Conservation (phyloP, 1,140 invertebrate genomes). For the Diabrotica undecimpunctata region DNA sequence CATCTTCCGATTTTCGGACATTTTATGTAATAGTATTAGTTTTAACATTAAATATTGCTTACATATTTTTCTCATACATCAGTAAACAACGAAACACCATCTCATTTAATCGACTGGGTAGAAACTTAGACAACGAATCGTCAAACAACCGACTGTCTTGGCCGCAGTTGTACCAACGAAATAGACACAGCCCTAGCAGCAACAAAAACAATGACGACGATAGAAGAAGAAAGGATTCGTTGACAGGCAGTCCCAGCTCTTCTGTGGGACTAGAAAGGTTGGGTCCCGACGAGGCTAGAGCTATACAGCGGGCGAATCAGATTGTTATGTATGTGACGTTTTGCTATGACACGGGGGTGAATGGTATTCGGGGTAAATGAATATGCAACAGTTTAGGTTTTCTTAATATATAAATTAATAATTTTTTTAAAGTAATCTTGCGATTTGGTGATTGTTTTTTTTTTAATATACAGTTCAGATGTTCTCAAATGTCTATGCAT, state of each 20-base stretch:
- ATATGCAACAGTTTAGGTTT: too few relatives aligned
- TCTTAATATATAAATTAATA: too few relatives aligned
- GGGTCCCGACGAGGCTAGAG: slow-evolving; percentile 69
- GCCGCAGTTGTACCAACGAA: slow-evolving; percentile 45
- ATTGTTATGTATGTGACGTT: slow-evolving; percentile 73
- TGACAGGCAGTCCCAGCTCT: slow-evolving; percentile 26
- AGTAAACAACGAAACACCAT: slow-evolving; percentile 45
- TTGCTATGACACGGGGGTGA: slow-evolving; percentile 1
- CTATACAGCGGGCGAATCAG: slow-evolving; percentile 76
- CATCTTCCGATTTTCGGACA: too few relatives aligned
- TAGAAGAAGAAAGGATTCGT: slow-evolving; percentile 35
- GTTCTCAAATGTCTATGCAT: too few relatives aligned
- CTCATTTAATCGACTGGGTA: slow-evolving; percentile 32
- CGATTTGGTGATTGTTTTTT: too few relatives aligned
- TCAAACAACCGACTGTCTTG: slow-evolving; percentile 41
- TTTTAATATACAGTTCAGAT: too few relatives aligned
- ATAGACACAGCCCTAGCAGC: slow-evolving; percentile 22
- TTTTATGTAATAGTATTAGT: background rate
- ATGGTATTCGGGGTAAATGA: background rate
- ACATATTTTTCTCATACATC: background rate
- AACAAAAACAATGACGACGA: slow-evolving; percentile 29
- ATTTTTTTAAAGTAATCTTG: too few relatives aligned
- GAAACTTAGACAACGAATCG: slow-evolving; percentile 35
- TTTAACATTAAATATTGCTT: background rate
- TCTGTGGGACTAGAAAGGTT: slow-evolving; percentile 54